Evolutionary conservation across 1,140 invertebrate species (phyloP).

Genomic region (Phthorimaea operculella): DNA sequence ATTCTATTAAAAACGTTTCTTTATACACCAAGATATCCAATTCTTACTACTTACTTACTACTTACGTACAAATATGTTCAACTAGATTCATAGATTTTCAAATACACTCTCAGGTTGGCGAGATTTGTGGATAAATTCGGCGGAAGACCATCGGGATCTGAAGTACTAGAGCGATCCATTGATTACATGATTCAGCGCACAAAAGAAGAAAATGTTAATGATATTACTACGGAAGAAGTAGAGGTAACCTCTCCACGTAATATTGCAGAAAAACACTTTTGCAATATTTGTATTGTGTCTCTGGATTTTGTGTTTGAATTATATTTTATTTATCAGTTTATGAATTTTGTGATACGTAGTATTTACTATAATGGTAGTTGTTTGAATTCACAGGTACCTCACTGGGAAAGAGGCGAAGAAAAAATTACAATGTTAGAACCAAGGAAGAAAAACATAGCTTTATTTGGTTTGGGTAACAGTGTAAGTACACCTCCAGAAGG

Average conservation of each 20-base stretch:
- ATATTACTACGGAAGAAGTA: constrained; percentile 50
- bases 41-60: too few species aligned
- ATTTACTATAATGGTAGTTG: too few species aligned
- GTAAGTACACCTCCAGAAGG: constrained; percentile 73
- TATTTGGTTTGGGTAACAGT: constrained; percentile 74
- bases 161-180: constrained; percentile 76
- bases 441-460: constrained; percentile 67
- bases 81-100: too few species aligned
- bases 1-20: too few species aligned
- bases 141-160: constrained; percentile 72
- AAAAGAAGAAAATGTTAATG: constrained; percentile 31
- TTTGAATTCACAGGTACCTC: constrained; percentile 52
- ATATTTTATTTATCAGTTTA: too few species aligned
- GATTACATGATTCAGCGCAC: constrained; percentile 76
- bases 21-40: too few species aligned
- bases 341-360: too few species aligned
- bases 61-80: too few species aligned
- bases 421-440: constrained; percentile 72
- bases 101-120: constrained; percentile 68
- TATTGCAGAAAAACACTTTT: background rate
- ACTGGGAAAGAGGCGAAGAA: constrained; percentile 72
- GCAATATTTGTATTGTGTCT: background rate
- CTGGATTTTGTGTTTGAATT: too few species aligned
- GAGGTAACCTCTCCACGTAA: background rate
- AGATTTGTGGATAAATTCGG: constrained; percentile 81